Base-by-base conservation (phyloP, 2,113 vertebrate species). In the Pampusana beccarii region DNA sequence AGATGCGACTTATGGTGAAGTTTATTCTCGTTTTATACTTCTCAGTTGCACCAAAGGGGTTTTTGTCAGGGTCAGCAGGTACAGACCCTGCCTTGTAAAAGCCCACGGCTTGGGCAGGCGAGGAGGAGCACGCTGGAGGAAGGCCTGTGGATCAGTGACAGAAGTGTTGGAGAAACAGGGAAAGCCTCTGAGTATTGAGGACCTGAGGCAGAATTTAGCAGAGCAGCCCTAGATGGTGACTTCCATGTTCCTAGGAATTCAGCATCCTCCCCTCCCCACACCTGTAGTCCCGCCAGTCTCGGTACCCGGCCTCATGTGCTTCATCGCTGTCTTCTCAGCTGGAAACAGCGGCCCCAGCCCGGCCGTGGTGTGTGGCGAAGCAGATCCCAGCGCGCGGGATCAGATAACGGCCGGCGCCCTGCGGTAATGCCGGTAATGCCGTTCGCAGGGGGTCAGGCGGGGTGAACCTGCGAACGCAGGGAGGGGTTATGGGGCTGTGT, bases 291-390 rank as follows among this genome's bases (percentile, higher is more conserved):
- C 83, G 3, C 64, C 4, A 3, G 6, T 38, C 33, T 24, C 0
- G 0, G 33, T 16, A 1, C 0, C 0, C 34, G 6, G 4, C 26
- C 54, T 80, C 15, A 0, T 14, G 74, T 10, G 21, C 50, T 82
- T 38, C 40, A 16, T 50, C 0, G 0, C 57, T 7, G 23, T 48
- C 42, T 33, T 74, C 73, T 90, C 62, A 56, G 58, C 81, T 75
- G 88, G 66, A 33, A 62, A 4, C 0, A 0, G 24, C 44, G 64
- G 18, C 71, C n/a, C 36, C 77, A 44, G 67, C 46, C 69, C 0
- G 0, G 62, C n/a, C 48, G 80, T 40, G 94, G 40, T 62, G 28
- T 88, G 93, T 77, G 91, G 34, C 3, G 2, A 72, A 29, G 72
- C 90, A 88, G 92, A 10, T 66, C 86, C 90, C 25, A 31, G 64